Percentiles rank a stretch among this genome's conserved stretches.
Conservation (phyloP, 2,888 invertebrate genomes). For the Mechanitis messenoides region DNA sequence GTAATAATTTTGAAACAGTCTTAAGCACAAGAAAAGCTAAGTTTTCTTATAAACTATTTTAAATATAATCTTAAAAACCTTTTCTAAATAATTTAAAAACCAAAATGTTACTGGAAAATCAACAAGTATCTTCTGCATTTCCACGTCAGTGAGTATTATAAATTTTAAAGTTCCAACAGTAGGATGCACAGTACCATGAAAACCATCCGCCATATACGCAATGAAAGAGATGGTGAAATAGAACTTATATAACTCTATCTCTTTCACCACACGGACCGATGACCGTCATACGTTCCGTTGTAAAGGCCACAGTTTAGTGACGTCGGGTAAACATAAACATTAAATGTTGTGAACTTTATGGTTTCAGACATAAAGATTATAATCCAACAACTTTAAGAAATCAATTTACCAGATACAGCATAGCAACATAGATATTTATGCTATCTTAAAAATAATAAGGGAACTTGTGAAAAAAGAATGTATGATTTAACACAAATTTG, state of each 20-base stretch:
- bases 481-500: not conserved
- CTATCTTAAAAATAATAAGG: not conserved
- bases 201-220: constrained; percentile 8
- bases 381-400: not conserved
- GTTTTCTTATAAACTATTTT: too few species aligned
- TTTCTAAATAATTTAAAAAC: not conserved
- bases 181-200: constrained; percentile 9
- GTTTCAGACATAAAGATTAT: not conserved
- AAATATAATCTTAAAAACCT: too few species aligned
- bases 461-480: not conserved
- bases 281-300: constrained; percentile 25
- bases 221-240: constrained; percentile 15
- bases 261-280: constrained; percentile 23
- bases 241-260: constrained; percentile 7
- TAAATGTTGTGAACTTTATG: not conserved
- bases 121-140: not conserved
- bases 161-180: not conserved
- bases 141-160: not conserved
- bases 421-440: constrained; percentile 5
- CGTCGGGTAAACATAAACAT: not conserved
- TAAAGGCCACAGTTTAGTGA: constrained; percentile 15
- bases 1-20: too few species aligned
- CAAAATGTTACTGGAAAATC: not conserved
- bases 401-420: not conserved
- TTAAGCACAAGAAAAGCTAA: too few species aligned